phyloP scores from a whole-genome alignment of 64 coral and sea anemone species.

The Trachythela sp. region DNA sequence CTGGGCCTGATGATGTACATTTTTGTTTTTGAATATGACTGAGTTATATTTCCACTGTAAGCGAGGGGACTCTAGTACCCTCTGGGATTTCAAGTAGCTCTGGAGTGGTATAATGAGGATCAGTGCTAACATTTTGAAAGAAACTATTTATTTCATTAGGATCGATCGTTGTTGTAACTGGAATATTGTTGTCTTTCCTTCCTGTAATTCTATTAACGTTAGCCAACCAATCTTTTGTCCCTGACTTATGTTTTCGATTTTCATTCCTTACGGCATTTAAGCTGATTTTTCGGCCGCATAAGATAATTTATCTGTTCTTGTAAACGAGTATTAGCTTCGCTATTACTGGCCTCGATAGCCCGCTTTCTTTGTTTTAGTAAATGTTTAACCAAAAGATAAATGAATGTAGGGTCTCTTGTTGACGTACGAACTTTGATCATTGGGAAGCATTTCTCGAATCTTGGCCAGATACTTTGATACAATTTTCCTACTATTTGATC shows the following conservation, averaged over 20 bases:
- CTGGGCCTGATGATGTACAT: conserved; percentile 41
- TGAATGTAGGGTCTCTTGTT: conserved; percentile 31
- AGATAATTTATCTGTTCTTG: conserved; percentile 38
- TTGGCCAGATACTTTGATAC: conserved; percentile 25
- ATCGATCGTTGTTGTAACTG: background rate
- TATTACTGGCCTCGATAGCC: background rate
- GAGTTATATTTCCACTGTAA: background rate
- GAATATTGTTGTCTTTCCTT: conserved; percentile 36
- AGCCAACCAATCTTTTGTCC: conserved; percentile 43
- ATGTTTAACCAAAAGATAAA: conserved; percentile 47
- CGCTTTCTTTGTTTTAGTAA: conserved; percentile 47
- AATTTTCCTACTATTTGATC: conserved; percentile 18
- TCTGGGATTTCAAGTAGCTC: background rate
- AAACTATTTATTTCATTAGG: conserved; percentile 31
- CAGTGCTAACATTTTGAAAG: conserved; percentile 7
- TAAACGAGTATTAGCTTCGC: background rate
- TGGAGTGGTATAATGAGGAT: background rate
- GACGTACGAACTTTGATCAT: conserved; percentile 37
- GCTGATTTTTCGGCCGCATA: conserved; percentile 34
- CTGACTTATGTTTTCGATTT: conserved; percentile 38
- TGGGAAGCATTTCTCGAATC: conserved; percentile 40
- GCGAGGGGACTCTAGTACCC: background rate
- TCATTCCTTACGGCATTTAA: conserved; percentile 46
- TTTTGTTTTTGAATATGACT: background rate
- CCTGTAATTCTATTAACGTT: conserved; percentile 51